Percentiles rank a stretch among this genome's conserved stretches.
Evolutionary conservation across 2,888 invertebrate species (phyloP).

Genomic region (Chamaedrilus cognettii): DNA sequence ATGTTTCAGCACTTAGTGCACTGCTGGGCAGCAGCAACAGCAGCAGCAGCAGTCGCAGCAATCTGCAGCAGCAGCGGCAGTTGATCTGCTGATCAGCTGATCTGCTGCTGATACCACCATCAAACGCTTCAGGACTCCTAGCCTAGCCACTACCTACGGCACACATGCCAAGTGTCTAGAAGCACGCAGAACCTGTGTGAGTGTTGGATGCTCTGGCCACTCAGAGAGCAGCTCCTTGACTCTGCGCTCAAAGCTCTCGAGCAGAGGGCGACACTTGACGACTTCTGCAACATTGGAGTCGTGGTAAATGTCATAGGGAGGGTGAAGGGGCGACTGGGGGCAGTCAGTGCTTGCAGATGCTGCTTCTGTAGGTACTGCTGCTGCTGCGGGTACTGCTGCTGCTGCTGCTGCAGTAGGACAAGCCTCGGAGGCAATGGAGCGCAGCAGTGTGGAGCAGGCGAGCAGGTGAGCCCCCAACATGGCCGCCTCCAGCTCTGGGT

Average conservation of each 20-base stretch:
- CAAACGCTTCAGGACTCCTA: too few relatives aligned
- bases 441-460: too few relatives aligned
- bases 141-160: too few relatives aligned
- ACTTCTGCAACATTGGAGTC: slow-evolving; percentile 81
- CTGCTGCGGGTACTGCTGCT: too few relatives aligned
- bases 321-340: background rate
- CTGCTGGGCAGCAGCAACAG: background rate
- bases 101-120: background rate
- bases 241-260: slow-evolving; percentile 69
- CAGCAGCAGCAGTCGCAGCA: background rate
- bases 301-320: slow-evolving; percentile 67
- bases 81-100: too few relatives aligned
- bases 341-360: too few relatives aligned
- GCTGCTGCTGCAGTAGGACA: background rate
- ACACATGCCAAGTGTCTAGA: background rate
- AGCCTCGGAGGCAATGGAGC: too few relatives aligned
- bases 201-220: slow-evolving; percentile 89
- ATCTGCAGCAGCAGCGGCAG: background rate
- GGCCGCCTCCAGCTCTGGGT: too few relatives aligned
- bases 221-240: slow-evolving; percentile 68
- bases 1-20: too few relatives aligned
- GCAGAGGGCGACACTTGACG: slow-evolving; percentile 71
- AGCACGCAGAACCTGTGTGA: slow-evolving; percentile 73
- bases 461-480: too few relatives aligned
- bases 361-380: background rate